Percentiles rank a stretch among this genome's conserved stretches.
These are phyloP conservation scores for Coreoperca whiteheadi DNA, from an alignment of 2,113 vertebrate genomes.

Conservation along the genomic window DNA sequence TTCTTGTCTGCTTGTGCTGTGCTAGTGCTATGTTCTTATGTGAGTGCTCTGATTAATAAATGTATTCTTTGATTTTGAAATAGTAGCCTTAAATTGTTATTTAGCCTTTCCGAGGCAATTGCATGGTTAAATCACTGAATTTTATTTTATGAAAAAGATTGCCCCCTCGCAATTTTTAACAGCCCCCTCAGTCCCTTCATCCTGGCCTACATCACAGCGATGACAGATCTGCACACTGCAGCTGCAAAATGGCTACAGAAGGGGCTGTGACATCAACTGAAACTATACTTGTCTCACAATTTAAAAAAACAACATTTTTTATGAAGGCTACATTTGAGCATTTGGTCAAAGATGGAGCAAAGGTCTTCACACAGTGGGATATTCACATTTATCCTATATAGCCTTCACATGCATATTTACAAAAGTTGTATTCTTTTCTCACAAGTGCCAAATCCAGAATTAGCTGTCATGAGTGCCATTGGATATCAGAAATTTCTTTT, in stretches of 20 bases:
- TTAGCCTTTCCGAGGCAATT: too few relatives aligned
- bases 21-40: too few relatives aligned
- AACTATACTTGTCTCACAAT: neutral
- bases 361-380: neutral
- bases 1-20: too few relatives aligned
- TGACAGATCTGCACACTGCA: neutral
- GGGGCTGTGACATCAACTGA: neutral
- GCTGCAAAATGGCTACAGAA: slow-evolving; percentile 1
- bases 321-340: neutral
- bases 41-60: too few relatives aligned
- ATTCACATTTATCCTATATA: neutral
- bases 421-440: neutral
- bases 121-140: too few relatives aligned
- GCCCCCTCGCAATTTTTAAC: too few relatives aligned
- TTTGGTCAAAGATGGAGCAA: slow-evolving; percentile 7
- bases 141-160: too few relatives aligned
- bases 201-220: slow-evolving; percentile 2
- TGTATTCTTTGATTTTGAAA: too few relatives aligned
- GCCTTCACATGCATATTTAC: neutral
- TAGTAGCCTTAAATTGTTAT: too few relatives aligned
- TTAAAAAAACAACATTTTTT: neutral
- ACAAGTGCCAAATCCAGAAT: neutral
- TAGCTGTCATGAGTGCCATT: neutral
- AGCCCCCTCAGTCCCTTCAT: too few relatives aligned
- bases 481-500: neutral